phyloP scores from a whole-genome alignment of 2,797 vertebrate genomes.

The Ceyx erithaca region DNA sequence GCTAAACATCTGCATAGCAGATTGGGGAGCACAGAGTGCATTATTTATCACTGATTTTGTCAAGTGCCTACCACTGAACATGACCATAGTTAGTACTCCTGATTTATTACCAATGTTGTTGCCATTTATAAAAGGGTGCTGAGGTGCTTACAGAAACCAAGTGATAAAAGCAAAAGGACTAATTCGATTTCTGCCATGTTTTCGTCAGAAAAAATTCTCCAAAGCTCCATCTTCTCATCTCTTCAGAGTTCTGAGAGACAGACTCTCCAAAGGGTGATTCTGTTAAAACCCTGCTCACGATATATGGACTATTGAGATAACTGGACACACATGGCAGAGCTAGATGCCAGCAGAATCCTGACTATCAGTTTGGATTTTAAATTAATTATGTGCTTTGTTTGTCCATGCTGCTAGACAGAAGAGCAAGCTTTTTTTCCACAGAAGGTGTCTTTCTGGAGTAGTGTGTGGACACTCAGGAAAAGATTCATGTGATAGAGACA shows the following conservation, averaged over 20 bases:
- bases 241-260: neutral
- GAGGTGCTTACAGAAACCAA: neutral
- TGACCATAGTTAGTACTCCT: neutral
- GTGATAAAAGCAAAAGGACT: neutral
- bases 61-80: neutral
- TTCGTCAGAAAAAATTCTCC: neutral
- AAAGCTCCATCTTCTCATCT: neutral
- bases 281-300: neutral
- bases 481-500: neutral
- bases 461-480: neutral
- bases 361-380: neutral
- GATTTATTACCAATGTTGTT: neutral
- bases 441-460: neutral
- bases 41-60: neutral
- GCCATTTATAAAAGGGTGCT: neutral
- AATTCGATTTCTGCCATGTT: neutral
- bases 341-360: neutral
- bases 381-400: neutral
- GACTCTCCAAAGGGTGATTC: fast-evolving
- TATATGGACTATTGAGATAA: neutral
- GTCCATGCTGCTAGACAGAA: neutral
- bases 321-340: neutral
- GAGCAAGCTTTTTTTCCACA: neutral
- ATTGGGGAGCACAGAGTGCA: neutral
- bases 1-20: neutral